Base-by-base conservation (phyloP, 2,888 invertebrate genomes). In the Diaphora mendica region DNA sequence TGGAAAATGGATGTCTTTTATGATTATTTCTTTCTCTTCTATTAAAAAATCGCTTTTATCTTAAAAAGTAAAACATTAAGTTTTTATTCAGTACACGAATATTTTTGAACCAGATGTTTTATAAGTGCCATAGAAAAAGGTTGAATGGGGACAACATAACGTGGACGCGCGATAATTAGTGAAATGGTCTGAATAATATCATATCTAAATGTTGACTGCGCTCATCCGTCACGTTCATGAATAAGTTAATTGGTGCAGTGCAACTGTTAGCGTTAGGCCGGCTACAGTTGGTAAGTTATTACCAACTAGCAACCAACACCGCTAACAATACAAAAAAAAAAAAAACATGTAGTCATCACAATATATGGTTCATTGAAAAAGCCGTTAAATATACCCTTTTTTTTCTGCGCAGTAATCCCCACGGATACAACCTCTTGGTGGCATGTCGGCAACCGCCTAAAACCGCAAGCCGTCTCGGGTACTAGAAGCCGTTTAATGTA, bases 171-270 rank as follows among this genome's bases (percentile, higher is more conserved):
- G 75, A 75, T 83, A 79, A 83, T 85, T 81, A 85, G 82, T 79
- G 79, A 79, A 84, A 84, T 77, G 73, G 71, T 76, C 75, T 76
- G 76, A 77, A 80, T 73, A 77, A 75, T 77, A 84, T 82, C 80
- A 79, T 74, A 76, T 65, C 74, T 79, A 79, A 81, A 85, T 73
- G 84, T 73, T 73, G 70, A 80, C 82, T 74, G 74, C 77, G 79
- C 75, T 86, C 86, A 86, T 85, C 85, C 85, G 81, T 71, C 77
- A 78, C 86, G 82, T 88, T 93, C 93, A 93, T 93, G 92, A 93
- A 93, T 94, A 94, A 93, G 86, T 91, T 93, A 93, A 93, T 92
- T 91, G 90, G 88, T 85, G 85, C 80, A 83, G 79, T 86, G 89
- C 87, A 86, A 82, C 83, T 84, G 85, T 85, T 81, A 80, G 79